Conservation (phyloP, 2,888 invertebrate species). For the Pilophorus perplexus region DNA sequence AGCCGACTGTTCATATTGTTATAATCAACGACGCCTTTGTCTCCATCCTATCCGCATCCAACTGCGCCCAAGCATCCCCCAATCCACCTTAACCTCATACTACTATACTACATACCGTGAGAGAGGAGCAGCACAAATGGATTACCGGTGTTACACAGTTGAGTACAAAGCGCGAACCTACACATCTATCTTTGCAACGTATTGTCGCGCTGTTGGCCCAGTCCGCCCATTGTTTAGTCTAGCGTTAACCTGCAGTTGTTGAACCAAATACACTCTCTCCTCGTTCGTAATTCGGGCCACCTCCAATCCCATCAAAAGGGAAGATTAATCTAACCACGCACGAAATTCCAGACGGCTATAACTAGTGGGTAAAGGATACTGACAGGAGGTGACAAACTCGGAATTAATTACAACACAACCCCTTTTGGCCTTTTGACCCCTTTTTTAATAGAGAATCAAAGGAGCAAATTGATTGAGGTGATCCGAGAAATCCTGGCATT, state of each 20-base stretch:
- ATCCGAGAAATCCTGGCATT: too few species aligned
- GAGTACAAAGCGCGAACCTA: slow-evolving; percentile 22
- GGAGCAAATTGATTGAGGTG: too few species aligned
- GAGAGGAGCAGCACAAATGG: slow-evolving; percentile 8
- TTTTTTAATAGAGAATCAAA: too few species aligned
- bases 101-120: not conserved
- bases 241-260: not conserved
- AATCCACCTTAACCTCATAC: slow-evolving; percentile 1
- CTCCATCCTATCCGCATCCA: not conserved
- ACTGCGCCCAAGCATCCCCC: not conserved
- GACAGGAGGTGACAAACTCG: too few species aligned
- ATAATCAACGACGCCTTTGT: slow-evolving; percentile 36
- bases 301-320: too few species aligned
- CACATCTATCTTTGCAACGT: slow-evolving; percentile 2
- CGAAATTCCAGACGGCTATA: too few species aligned
- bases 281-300: too few species aligned
- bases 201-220: slow-evolving; percentile 6
- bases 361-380: too few species aligned
- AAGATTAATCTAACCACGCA: too few species aligned
- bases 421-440: too few species aligned
- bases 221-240: slow-evolving; percentile 12
- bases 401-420: too few species aligned
- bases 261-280: too few species aligned
- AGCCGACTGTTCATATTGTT: slow-evolving; percentile 32
- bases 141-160: slow-evolving; percentile 26